Conservation (phyloP, 2,113 vertebrate species). For the Vicugna pacos region DNA sequence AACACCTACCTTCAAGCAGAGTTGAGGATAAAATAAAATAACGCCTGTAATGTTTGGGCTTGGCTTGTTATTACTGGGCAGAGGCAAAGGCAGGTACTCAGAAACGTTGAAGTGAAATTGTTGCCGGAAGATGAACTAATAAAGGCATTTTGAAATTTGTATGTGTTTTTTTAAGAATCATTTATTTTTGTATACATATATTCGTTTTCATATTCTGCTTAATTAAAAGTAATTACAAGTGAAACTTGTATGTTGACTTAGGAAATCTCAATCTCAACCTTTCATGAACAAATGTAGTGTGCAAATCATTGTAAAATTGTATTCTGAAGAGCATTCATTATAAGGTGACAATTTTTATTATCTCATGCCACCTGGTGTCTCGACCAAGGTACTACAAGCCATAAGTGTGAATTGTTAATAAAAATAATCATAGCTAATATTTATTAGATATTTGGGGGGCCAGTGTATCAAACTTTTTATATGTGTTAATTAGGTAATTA, state of each 20-base stretch:
- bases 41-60: neutral
- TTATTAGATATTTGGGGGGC: neutral
- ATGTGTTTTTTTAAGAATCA: no score
- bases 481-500: neutral
- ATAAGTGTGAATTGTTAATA: neutral
- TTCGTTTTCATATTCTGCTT: no score
- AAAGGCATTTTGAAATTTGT: slow-evolving; percentile 19
- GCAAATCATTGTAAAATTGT: neutral
- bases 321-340: neutral
- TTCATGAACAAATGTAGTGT: neutral
- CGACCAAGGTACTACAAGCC: slow-evolving; percentile 59
- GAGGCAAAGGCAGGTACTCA: neutral
- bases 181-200: no score
- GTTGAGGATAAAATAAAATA: neutral
- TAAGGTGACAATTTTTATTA: slow-evolving; percentile 56
- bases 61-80: neutral
- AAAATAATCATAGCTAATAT: slow-evolving; percentile 16
- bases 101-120: slow-evolving; percentile 24
- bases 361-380: slow-evolving; percentile 74
- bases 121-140: neutral
- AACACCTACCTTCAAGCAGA: neutral
- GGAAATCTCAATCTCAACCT: neutral
- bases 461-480: neutral
- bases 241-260: neutral
- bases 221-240: no score